phyloP scores from a whole-genome alignment of 2,888 invertebrate species.

The Cantharis rufa region DNA sequence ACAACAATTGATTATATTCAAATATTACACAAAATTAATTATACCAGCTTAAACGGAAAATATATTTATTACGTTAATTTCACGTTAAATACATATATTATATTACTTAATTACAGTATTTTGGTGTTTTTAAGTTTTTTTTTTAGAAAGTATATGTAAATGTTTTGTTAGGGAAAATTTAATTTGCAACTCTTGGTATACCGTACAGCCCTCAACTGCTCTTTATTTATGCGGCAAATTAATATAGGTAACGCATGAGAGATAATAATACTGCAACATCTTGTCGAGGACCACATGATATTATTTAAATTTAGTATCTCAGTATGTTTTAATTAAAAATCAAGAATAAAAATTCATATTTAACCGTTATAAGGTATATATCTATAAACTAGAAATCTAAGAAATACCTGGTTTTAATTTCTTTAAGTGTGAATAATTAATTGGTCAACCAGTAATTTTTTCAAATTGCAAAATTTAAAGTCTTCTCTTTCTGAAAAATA shows the following conservation, averaged over 20 bases:
- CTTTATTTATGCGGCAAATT: background rate
- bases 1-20: background rate
- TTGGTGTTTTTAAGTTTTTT: background rate
- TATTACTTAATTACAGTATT: background rate
- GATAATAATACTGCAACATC: background rate
- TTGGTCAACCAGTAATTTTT: no score
- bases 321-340: no score
- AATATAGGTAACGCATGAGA: background rate
- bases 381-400: no score
- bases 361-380: no score
- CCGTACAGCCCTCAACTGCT: background rate
- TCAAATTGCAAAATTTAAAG: no score
- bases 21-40: no score
- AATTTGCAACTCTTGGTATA: background rate
- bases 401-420: background rate
- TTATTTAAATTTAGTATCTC: background rate
- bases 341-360: no score
- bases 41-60: no score
- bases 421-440: no score
- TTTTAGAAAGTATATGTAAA: background rate
- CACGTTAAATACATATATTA: background rate
- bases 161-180: background rate
- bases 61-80: background rate
- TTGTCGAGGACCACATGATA: background rate
- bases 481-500: no score